phyloP scores from a whole-genome alignment of 2,113 vertebrate genomes.

The Pseudorectes ferrugineus region DNA sequence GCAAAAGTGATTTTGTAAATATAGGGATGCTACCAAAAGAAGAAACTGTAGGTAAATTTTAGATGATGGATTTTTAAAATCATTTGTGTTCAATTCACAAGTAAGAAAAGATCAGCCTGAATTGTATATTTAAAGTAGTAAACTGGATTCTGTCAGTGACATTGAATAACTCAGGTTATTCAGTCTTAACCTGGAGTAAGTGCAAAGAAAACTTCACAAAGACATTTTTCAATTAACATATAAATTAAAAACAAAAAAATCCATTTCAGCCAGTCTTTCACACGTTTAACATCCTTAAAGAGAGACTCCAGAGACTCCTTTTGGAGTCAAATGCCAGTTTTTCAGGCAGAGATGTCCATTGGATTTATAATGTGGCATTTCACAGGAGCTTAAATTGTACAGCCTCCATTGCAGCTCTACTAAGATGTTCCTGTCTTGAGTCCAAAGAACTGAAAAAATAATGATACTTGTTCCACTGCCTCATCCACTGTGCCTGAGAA shows the following conservation, averaged over 20 bases:
- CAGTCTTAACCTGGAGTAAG: background rate
- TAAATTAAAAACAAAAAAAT: background rate
- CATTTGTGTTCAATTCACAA: background rate
- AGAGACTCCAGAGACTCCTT: background rate
- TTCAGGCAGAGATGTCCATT: background rate
- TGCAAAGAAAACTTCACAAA: background rate
- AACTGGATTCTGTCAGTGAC: background rate
- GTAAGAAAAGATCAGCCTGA: background rate
- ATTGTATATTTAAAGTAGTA: background rate
- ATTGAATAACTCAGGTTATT: background rate
- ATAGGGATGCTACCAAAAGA: slow-evolving; percentile 83
- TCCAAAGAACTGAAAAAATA: background rate
- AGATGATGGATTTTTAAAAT: background rate
- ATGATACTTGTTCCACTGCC: accelerated
- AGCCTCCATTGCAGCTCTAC: background rate
- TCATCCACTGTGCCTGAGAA: background rate
- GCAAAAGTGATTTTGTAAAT: slow-evolving; percentile 88
- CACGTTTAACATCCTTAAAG: background rate
- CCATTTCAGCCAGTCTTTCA: background rate
- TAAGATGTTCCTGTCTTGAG: background rate
- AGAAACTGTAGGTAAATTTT: slow-evolving; percentile 30
- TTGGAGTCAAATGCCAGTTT: background rate
- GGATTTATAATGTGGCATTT: background rate
- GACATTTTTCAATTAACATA: background rate
- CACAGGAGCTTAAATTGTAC: background rate